A percentile compares a stretch with the other conserved stretches of the same genome.
These are phyloP conservation scores for Naja naja DNA, from an alignment of 2,113 vertebrate species.

Conservation along the genomic window DNA sequence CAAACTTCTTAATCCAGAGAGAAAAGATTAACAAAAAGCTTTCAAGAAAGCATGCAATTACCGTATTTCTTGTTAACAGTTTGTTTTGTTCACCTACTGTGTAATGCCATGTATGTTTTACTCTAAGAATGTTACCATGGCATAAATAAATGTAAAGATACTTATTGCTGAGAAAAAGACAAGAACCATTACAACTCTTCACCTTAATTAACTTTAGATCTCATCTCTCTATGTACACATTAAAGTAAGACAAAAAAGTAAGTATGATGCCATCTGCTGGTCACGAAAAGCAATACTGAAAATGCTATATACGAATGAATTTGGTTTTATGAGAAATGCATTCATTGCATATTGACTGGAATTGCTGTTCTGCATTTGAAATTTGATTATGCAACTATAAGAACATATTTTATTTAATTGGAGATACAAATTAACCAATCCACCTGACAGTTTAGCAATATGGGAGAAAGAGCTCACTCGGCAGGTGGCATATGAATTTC, in stretches of 20 bases:
- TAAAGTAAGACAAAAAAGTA: neutral
- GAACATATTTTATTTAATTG: neutral
- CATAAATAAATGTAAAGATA: slow-evolving; percentile 21
- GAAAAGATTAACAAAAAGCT: neutral
- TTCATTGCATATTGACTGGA: too few relatives aligned
- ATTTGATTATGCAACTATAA: neutral
- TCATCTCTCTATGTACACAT: neutral
- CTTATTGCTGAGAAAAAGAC: neutral
- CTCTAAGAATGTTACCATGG: neutral
- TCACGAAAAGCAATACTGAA: neutral
- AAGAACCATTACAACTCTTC: neutral
- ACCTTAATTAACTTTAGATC: slow-evolving; percentile 24
- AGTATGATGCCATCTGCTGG: neutral
- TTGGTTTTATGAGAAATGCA: neutral
- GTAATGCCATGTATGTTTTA: neutral
- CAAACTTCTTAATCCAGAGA: neutral
- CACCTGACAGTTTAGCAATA: neutral
- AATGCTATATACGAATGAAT: neutral
- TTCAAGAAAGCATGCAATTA: neutral
- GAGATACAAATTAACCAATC: neutral
- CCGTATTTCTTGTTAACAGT: neutral
- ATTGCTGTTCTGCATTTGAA: neutral
- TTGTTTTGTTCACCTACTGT: neutral
- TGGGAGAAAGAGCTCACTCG: neutral
- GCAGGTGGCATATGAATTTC: neutral